Base-by-base conservation (phyloP, 2,888 invertebrate species). In the Agrenia bidenticulata region DNA sequence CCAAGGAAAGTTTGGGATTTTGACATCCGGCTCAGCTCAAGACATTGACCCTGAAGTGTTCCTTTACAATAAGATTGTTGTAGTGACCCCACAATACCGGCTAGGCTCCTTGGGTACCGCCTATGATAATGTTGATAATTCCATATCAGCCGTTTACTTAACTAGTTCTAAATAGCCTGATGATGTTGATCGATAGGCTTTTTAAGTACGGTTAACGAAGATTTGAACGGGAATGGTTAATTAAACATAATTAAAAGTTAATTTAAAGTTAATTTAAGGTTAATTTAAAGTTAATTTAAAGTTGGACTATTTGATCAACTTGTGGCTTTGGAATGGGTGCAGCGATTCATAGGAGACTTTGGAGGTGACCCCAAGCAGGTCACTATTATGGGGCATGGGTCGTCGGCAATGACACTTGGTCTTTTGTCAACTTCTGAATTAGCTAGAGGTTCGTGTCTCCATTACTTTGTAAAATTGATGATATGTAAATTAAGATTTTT, bases 81-180 rank as follows among this genome's bases (percentile, higher is more conserved):
- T 75, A 5, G 72, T 74, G 1, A 73, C 70, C 1, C 67, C 73
- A 7, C 75, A 75, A 24, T 75, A 74, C 56, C 60, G 75, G n/a
- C 60, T 75, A 9, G 74, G 74, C 1, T 64, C 72, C 0, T 61
- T 75, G 21, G 73, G 73, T 72, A 26, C 24, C n/a, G n/a, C n/a
- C n/a, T n/a, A n/a, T n/a, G n/a, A n/a, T n/a, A n/a, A n/a, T 1
- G 5, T 27, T 19, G 4, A 63, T 17, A 2, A 51, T 13, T 26
- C 24, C 17, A 32, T 58, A 26, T 42, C n/a, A 42, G 7, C n/a
- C n/a, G n/a, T n/a, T n/a, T n/a, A n/a, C n/a, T n/a, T n/a, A n/a
- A n/a, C n/a, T n/a, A n/a, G n/a, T n/a, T n/a, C n/a, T n/a, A n/a
- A n/a, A n/a, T n/a, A n/a, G n/a, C n/a, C n/a, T n/a, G n/a, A n/a